Conservation (phyloP, 1,140 invertebrate species). For the Archivesica marissinica region DNA sequence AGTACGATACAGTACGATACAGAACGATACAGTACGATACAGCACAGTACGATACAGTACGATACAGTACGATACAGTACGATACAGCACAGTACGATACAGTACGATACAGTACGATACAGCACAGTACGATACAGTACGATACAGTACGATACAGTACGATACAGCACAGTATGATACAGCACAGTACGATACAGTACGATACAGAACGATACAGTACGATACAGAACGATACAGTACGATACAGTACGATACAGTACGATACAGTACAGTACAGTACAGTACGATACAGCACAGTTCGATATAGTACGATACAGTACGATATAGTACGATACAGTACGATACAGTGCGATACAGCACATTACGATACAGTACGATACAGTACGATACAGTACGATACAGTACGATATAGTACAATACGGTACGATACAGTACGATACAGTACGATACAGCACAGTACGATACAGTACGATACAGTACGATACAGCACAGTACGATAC, state of each 20-base stretch:
- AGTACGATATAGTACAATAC: slow-evolving; percentile 24
- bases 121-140: no score
- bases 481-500: no score
- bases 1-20: no score
- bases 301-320: slow-evolving; percentile 36
- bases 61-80: slow-evolving; percentile 44
- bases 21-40: slow-evolving; percentile 49
- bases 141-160: slow-evolving; percentile 42
- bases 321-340: slow-evolving; percentile 37
- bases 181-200: slow-evolving; percentile 20
- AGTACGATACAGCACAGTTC: no score
- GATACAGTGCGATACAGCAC: slow-evolving; percentile 25
- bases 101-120: no score
- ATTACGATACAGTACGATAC: slow-evolving; percentile 11
- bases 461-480: no score
- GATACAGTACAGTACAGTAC: no score
- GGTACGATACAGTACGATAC: slow-evolving; percentile 29
- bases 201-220: no score
- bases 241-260: no score
- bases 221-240: no score
- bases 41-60: slow-evolving; percentile 46
- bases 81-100: no score
- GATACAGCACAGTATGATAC: slow-evolving; percentile 40
- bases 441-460: slow-evolving; percentile 61
- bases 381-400: slow-evolving; percentile 25